phyloP scores from a whole-genome alignment of 2,797 vertebrate species.

The Hybognathus amarus region DNA sequence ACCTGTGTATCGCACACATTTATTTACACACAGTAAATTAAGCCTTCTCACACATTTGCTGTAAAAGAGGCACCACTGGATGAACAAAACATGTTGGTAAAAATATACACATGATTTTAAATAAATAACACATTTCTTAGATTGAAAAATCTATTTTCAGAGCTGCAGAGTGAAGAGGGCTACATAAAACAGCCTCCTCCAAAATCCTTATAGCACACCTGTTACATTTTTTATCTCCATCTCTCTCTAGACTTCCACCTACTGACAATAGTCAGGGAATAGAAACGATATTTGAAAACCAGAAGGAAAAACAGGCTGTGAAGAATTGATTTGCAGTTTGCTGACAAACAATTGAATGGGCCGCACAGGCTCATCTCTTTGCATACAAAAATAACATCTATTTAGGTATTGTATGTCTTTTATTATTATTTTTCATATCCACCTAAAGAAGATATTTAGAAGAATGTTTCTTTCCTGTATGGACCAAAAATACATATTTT shows the following conservation, averaged over 20 bases:
- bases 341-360: not conserved
- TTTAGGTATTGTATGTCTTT: not conserved
- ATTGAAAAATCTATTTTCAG: not conserved
- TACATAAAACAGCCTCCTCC: not conserved
- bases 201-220: slow-evolving; percentile 14
- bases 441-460: not conserved
- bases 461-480: not conserved
- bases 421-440: not conserved
- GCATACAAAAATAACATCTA: not conserved
- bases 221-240: not conserved
- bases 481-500: not conserved
- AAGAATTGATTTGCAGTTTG: not conserved
- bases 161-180: not conserved
- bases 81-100: not conserved
- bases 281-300: not conserved
- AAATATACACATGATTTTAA: not conserved
- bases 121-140: not conserved
- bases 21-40: not conserved
- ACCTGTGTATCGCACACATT: not conserved
- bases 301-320: slow-evolving; percentile 10
- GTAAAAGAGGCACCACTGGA: not conserved
- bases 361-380: not conserved
- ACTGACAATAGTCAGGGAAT: not conserved
- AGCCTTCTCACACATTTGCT: not conserved
- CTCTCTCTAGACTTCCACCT: not conserved